phyloP scores from a whole-genome alignment of 2,888 invertebrate species.

The Ormyrus thymus region DNA sequence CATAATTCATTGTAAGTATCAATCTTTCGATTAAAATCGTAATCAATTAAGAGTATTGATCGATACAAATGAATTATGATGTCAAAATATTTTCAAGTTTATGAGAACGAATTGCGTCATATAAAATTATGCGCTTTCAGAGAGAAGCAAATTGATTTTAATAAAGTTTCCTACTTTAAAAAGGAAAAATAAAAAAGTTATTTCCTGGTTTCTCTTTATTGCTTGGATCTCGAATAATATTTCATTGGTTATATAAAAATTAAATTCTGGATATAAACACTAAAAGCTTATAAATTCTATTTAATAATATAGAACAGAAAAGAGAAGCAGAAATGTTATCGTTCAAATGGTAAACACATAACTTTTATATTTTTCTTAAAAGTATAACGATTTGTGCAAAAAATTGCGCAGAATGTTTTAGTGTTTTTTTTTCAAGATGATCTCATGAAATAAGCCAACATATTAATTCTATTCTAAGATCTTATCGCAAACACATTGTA shows the following conservation, averaged over 20 bases:
- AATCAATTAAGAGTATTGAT: too few relatives aligned
- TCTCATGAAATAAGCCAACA: too few relatives aligned
- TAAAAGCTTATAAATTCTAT: conserved; percentile 2
- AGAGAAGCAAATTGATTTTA: conserved; percentile 52
- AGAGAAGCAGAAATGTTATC: too few relatives aligned
- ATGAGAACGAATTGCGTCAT: conserved; percentile 39
- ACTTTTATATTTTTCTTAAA: too few relatives aligned
- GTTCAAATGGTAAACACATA: too few relatives aligned
- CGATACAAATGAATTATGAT: background rate
- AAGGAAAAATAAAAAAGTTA: conserved; percentile 42
- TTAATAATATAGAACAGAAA: background rate
- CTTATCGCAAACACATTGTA: too few relatives aligned
- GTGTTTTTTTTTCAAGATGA: too few relatives aligned
- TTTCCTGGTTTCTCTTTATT: conserved; percentile 41
- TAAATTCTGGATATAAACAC: background rate
- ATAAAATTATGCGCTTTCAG: conserved; percentile 39
- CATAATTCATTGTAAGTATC: background rate
- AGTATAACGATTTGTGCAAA: too few relatives aligned
- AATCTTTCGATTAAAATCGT: conserved; percentile 7
- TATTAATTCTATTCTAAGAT: too few relatives aligned
- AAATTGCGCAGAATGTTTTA: too few relatives aligned
- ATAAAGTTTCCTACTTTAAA: conserved; percentile 34
- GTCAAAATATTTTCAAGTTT: conserved; percentile 36
- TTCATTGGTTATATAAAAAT: background rate
- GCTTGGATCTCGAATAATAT: conserved; percentile 8